Conservation (phyloP, 2,888 invertebrate genomes). For the Mythimna ferrago region DNA sequence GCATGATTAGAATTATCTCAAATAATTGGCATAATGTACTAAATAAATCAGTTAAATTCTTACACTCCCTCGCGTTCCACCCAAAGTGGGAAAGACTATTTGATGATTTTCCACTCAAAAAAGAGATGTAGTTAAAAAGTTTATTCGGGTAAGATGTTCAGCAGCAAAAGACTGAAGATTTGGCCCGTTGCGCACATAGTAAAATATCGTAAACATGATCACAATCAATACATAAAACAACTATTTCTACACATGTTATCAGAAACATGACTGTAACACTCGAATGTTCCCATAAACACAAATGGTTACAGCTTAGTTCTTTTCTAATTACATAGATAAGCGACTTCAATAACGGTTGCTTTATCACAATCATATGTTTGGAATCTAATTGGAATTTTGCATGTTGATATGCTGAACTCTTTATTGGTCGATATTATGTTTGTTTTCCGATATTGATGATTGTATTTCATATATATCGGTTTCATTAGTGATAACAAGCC, state of each 20-base stretch:
- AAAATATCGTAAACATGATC: conserved; percentile 26
- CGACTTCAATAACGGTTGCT: conserved; percentile 88
- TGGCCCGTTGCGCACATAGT: background rate
- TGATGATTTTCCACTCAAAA: too few species aligned
- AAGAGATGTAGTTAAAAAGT: background rate
- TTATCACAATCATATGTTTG: conserved; percentile 89
- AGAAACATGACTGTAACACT: conserved; percentile 78
- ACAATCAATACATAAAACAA: conserved; percentile 52
- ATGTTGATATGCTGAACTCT: conserved; percentile 89
- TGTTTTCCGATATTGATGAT: conserved; percentile 87
- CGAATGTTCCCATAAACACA: conserved; percentile 87
- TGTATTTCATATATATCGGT: conserved; percentile 84
- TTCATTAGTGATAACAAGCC: conserved; percentile 72
- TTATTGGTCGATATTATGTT: conserved; percentile 90
- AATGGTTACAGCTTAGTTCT: conserved; percentile 89
- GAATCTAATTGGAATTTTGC: conserved; percentile 91
- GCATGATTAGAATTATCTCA: background rate
- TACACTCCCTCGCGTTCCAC: too few species aligned
- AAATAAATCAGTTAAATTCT: background rate
- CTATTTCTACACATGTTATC: conserved; percentile 74
- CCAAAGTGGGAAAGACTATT: too few species aligned
- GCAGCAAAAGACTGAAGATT: background rate
- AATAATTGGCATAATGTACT: conserved; percentile 5
- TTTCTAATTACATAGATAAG: conserved; percentile 90
- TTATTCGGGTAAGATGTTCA: background rate